A percentile compares a stretch with the other conserved stretches of the same genome.
These are phyloP conservation scores for Urophycis tenuis DNA, from an alignment of 2,797 vertebrate genomes.

Conservation along the genomic window DNA sequence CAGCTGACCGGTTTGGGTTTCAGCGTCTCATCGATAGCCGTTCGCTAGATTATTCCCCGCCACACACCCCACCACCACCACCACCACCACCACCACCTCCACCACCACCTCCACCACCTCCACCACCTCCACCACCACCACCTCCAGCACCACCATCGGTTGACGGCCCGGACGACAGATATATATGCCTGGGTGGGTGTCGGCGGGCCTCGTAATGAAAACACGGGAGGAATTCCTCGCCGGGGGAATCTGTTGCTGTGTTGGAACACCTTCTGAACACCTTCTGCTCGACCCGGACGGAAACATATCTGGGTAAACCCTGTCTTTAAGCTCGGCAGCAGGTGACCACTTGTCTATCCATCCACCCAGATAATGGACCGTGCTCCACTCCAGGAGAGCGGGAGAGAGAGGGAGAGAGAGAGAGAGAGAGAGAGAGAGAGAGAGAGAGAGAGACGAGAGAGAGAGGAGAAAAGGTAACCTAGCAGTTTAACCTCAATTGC, in stretches of 20 bases:
- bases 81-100: no score
- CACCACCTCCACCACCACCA: no score
- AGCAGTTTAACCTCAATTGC: neutral
- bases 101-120: no score
- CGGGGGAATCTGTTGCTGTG: conserved; percentile 19
- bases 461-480: neutral
- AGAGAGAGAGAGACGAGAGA: neutral
- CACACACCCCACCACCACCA: no score
- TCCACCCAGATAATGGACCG: neutral
- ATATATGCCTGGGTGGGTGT: conserved; percentile 49
- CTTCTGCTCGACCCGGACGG: neutral
- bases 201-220: conserved; percentile 44
- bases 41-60: conserved; percentile 60
- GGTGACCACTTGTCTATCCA: neutral
- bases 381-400: neutral
- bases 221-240: conserved; percentile 41
- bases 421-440: neutral
- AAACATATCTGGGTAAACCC: neutral
- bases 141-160: no score
- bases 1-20: conserved; percentile 61
- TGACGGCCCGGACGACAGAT: conserved; percentile 45
- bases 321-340: neutral
- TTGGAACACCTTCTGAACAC: conserved; percentile 21
- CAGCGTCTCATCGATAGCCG: conserved; percentile 52
- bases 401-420: neutral